Percentiles rank a stretch among this genome's conserved stretches.
Conservation (phyloP, 2,113 vertebrate genomes). For the Dipodomys stephensi region DNA sequence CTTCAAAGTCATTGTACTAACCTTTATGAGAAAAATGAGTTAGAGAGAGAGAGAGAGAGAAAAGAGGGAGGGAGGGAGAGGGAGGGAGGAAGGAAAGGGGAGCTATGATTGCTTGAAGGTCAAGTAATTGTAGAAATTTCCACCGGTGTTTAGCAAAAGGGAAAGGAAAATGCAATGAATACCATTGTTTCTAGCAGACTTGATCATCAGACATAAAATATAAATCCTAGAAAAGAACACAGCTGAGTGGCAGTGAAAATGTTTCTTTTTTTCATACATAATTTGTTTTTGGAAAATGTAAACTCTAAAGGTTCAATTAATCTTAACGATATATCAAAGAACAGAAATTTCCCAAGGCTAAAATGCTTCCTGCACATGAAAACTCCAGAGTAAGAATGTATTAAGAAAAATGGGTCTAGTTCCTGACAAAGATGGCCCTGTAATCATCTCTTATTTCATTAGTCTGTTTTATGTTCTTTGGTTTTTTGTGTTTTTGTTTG, state of each 20-base stretch:
- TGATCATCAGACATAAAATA: neutral
- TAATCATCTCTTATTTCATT: neutral
- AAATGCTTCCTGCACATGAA: neutral
- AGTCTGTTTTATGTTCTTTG: neutral
- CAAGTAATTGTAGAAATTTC: neutral
- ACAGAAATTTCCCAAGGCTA: neutral
- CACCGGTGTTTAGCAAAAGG: conserved; percentile 31
- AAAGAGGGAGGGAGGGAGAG: neutral
- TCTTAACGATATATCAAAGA: conserved; percentile 31
- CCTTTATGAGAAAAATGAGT: neutral
- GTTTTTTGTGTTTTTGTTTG: too few relatives aligned
- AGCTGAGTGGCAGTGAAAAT: neutral
- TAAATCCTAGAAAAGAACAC: neutral
- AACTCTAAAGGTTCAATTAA: conserved; percentile 21
- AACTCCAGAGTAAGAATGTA: neutral
- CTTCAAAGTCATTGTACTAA: neutral
- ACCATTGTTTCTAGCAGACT: neutral
- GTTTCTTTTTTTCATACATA: neutral
- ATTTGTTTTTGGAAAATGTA: conserved; percentile 52
- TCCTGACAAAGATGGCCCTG: neutral
- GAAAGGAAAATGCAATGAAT: conserved; percentile 23
- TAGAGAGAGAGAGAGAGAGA: neutral
- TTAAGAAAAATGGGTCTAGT: neutral
- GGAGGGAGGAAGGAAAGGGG: neutral
- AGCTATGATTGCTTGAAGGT: neutral